Conservation (phyloP, 2,113 vertebrate species). For the Hypomesus transpacificus region DNA sequence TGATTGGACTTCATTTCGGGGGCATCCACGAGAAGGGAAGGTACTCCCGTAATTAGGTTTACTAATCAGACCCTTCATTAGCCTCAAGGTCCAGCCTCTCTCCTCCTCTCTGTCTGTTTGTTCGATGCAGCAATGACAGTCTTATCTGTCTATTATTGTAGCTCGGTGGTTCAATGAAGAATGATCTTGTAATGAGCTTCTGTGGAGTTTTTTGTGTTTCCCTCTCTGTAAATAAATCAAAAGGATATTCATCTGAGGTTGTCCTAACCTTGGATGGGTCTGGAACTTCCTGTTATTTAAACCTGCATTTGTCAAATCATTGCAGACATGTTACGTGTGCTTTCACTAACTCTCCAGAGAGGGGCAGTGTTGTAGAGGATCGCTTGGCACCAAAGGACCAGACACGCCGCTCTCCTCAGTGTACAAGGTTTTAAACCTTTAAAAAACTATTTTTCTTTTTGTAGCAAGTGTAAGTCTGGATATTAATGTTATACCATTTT, state of each 20-base stretch:
- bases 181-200: slow-evolving; percentile 42
- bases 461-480: too few species aligned
- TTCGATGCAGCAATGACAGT: slow-evolving; percentile 21
- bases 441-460: too few species aligned
- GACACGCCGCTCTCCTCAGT: too few species aligned
- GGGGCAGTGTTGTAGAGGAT: slow-evolving; percentile 9
- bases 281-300: not conserved
- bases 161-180: slow-evolving; percentile 42
- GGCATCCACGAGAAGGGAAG: slow-evolving; percentile 39
- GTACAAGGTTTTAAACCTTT: too few species aligned
- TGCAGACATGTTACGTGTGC: not conserved
- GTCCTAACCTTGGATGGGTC: slow-evolving; percentile 36
- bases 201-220: slow-evolving; percentile 24
- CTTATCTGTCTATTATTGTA: slow-evolving; percentile 28
- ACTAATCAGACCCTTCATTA: slow-evolving; percentile 65
- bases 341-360: not conserved
- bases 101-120: slow-evolving; percentile 14
- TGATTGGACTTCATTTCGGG: slow-evolving; percentile 37
- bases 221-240: slow-evolving; percentile 58
- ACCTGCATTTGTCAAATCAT: too few species aligned
- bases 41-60: slow-evolving; percentile 62
- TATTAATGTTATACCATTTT: too few species aligned
- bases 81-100: slow-evolving; percentile 31
- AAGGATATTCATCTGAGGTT: slow-evolving; percentile 17
- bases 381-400: not conserved